phyloP scores from a whole-genome alignment of 2,113 vertebrate species.

The Ophiodon elongatus region DNA sequence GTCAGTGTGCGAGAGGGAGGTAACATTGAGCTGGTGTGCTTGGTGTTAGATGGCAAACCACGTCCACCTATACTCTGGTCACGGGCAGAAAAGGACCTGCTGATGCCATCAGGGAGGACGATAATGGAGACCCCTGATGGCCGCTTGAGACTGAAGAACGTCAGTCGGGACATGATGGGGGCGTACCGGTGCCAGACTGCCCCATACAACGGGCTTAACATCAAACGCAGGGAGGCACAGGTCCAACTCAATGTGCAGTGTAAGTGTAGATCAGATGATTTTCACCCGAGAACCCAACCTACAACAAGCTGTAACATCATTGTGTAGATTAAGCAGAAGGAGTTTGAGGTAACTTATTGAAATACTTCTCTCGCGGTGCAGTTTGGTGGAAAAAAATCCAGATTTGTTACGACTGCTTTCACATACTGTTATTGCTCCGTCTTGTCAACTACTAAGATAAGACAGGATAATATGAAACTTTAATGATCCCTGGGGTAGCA shows the following conservation, averaged over 20 bases:
- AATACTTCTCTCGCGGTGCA: background rate
- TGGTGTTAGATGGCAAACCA: constrained; percentile 92
- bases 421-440: constrained; percentile 1
- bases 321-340: background rate
- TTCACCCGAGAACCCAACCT: background rate
- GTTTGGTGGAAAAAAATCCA: constrained; percentile 8
- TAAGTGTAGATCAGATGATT: constrained; percentile 81
- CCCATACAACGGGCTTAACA: constrained; percentile 97
- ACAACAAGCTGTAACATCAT: background rate
- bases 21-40: constrained; percentile 89
- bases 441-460: background rate
- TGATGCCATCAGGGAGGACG: constrained; percentile 89
- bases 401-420: background rate
- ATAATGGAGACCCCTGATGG: constrained; percentile 90
- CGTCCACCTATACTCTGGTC: constrained; percentile 95
- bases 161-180: constrained; percentile 93
- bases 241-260: constrained; percentile 96
- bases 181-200: constrained; percentile 96
- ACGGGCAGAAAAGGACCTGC: constrained; percentile 91
- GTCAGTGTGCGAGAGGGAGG: constrained; percentile 92
- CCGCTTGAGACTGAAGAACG: constrained; percentile 88
- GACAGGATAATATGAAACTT: constrained; percentile 14
- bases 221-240: constrained; percentile 91
- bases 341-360: background rate
- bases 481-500: constrained; percentile 13